phyloP scores from a whole-genome alignment of 2,113 vertebrate species.

The Tychaedon coryphoeus region DNA sequence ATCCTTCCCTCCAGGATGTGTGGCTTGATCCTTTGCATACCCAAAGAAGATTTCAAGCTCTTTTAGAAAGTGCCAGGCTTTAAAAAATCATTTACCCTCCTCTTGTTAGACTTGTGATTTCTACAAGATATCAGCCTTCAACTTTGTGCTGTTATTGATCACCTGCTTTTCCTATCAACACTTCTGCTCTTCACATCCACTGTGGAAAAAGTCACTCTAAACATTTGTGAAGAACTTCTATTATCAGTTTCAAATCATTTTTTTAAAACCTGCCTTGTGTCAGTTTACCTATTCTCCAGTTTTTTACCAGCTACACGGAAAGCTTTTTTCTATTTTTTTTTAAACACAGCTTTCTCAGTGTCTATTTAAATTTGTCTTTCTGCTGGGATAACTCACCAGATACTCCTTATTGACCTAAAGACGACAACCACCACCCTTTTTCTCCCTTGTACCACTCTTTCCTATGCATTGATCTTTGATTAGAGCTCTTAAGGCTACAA shows the following conservation, averaged over 20 bases:
- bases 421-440: neutral
- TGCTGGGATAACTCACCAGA: neutral
- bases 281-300: neutral
- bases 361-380: neutral
- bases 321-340: neutral
- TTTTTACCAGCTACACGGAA: neutral
- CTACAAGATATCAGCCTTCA: neutral
- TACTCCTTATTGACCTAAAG: neutral
- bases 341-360: neutral
- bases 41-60: neutral
- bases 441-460: neutral
- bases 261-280: neutral
- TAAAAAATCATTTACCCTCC: neutral
- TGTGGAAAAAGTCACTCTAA: neutral
- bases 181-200: neutral
- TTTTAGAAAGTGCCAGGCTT: neutral
- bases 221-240: neutral
- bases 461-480: neutral
- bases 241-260: neutral
- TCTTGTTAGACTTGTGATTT: neutral
- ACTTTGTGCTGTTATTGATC: neutral
- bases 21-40: neutral
- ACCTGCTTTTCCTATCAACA: neutral
- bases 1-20: neutral
- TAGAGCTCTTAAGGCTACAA: neutral